A percentile compares a stretch with the other conserved stretches of the same genome.
Evolutionary conservation across 2,113 vertebrate genomes (phyloP).

Genomic region (Cisticola juncidis): DNA sequence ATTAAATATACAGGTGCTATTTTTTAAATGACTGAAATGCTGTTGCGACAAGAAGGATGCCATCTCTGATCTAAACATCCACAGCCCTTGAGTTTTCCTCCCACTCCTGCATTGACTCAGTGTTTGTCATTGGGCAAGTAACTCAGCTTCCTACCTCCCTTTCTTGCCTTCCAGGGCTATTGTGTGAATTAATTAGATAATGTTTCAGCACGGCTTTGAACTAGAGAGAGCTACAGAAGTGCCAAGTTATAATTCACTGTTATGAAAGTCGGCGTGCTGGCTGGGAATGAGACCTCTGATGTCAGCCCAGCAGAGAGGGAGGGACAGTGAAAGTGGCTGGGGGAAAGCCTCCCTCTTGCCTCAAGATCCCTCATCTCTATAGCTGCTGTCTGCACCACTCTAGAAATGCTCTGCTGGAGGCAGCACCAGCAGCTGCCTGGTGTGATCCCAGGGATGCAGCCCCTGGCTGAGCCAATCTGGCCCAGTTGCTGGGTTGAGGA

Average conservation of each 20-base stretch:
- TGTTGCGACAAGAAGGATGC: neutral
- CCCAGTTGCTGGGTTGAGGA: neutral
- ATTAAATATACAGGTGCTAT: neutral
- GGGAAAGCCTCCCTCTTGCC: neutral
- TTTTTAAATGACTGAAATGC: neutral
- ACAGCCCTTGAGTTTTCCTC: constrained; percentile 15
- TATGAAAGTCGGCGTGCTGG: neutral
- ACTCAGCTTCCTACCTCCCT: neutral
- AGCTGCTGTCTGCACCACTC: neutral
- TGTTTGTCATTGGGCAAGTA: constrained; percentile 10
- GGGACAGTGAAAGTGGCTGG: fast-evolving
- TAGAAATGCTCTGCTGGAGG: neutral
- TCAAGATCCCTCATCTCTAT: neutral
- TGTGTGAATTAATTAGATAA: constrained; percentile 44
- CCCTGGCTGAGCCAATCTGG: fast-evolving
- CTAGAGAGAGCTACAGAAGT: neutral
- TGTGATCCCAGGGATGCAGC: neutral
- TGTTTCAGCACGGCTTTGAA: constrained; percentile 15
- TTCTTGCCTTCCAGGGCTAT: constrained; percentile 34
- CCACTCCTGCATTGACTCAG: constrained; percentile 41
- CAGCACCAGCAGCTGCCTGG: neutral
- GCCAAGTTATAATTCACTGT: constrained; percentile 35
- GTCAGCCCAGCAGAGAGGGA: neutral
- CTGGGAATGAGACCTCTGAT: neutral
- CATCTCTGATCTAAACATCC: neutral